phyloP scores from a whole-genome alignment of 1,140 invertebrate genomes.

The Plectus sambesii region DNA sequence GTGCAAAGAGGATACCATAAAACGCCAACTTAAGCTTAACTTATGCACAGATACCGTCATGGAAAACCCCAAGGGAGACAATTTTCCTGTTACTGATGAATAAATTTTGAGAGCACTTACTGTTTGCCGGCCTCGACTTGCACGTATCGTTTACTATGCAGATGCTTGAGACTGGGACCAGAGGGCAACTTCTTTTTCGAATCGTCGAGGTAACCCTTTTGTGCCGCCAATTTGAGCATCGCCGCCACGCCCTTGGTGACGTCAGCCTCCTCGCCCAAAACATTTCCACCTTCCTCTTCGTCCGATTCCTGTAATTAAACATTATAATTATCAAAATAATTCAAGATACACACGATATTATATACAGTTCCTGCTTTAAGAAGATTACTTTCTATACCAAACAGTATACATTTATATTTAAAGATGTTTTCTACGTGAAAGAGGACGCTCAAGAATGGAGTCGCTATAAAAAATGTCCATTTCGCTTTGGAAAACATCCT shows the following conservation, averaged over 20 bases:
- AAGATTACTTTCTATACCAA: no score
- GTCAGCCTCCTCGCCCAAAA: conserved; percentile 82
- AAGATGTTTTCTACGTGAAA: no score
- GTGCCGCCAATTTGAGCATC: conserved; percentile 77
- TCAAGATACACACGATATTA: neutral
- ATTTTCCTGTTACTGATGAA: no score
- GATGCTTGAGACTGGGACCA: conserved; percentile 74
- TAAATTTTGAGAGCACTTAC: conserved; percentile 34
- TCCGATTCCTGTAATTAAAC: conserved; percentile 19
- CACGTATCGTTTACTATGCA: conserved; percentile 77
- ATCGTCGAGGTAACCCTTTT: conserved; percentile 81
- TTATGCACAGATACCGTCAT: no score
- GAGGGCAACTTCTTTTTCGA: conserved; percentile 54
- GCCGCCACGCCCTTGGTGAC: conserved; percentile 80
- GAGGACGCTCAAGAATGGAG: no score
- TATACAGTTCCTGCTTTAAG: conserved; percentile 11
- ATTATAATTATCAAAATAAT: conserved; percentile 8
- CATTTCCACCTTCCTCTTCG: conserved; percentile 39
- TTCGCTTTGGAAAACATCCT: no score
- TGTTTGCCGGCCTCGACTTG: conserved; percentile 47
- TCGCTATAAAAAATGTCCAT: no score
- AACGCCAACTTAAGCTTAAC: no score
- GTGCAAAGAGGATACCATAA: no score
- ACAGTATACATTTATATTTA: conserved; percentile 14
- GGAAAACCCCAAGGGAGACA: no score